Evolutionary conservation across 2,113 vertebrate species (phyloP).

Genomic region (Silurus meridionalis): DNA sequence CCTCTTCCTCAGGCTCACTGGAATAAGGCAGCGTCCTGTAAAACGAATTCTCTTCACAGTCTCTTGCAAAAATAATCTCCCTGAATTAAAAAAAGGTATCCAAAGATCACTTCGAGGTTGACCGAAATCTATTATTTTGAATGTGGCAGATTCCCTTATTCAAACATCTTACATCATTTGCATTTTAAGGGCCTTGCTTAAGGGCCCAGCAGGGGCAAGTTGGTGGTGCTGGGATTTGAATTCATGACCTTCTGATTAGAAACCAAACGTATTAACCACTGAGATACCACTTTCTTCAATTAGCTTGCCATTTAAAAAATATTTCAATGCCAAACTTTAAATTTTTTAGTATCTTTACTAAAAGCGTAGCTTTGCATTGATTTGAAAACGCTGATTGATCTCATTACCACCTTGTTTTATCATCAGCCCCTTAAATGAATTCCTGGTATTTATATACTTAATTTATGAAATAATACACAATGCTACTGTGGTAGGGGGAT

Average conservation of each 20-base stretch:
- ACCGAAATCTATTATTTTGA: background rate
- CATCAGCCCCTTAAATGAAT: background rate
- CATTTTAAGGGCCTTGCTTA: no score
- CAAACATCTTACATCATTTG: no score
- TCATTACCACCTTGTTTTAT: background rate
- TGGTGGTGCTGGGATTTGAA: no score
- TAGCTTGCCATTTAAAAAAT: background rate
- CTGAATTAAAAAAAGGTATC: background rate
- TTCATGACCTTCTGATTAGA: no score
- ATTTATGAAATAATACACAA: background rate
- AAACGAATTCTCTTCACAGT: background rate
- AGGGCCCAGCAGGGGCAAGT: no score
- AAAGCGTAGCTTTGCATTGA: background rate
- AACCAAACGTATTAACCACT: no score
- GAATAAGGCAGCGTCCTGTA: conserved; percentile 6
- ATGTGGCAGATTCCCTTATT: no score
- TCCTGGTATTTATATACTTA: background rate
- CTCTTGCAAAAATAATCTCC: background rate
- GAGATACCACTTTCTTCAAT: no score
- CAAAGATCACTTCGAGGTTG: conserved; percentile 1
- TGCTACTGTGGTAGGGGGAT: no score
- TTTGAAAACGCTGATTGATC: background rate
- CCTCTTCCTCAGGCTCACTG: background rate
- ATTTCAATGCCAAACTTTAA: background rate
- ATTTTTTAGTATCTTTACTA: background rate